Conservation (phyloP, 1,140 invertebrate species). For the Pseudomyrmex concolor region DNA sequence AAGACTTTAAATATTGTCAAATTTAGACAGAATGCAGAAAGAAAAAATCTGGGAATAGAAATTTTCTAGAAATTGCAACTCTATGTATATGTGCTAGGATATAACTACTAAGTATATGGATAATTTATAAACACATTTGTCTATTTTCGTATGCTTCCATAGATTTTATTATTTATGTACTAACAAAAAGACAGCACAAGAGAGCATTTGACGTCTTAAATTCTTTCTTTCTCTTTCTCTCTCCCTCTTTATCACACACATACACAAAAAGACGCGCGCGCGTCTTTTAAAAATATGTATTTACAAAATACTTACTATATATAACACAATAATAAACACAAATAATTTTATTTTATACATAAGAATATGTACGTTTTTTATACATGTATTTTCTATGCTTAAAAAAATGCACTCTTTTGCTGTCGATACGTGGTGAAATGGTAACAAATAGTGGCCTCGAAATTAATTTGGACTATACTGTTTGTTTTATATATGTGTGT, state of each 20-base stretch:
- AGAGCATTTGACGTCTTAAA: conserved; percentile 21
- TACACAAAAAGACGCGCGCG: too few relatives aligned
- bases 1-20: conserved; percentile 71
- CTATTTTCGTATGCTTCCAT: conserved; percentile 76
- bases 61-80: conserved; percentile 67
- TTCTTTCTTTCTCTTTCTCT: too few relatives aligned
- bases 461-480: conserved; percentile 61
- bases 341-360: conserved; percentile 15
- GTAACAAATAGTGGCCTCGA: conserved; percentile 43
- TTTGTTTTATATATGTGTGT: conserved; percentile 61
- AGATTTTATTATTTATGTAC: conserved; percentile 65
- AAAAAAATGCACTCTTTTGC: conserved; percentile 63
- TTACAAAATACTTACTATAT: conserved; percentile 20
- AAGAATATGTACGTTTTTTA: conserved; percentile 4
- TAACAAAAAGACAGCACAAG: conserved; percentile 67
- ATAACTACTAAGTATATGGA: conserved; percentile 64
- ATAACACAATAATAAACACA: neutral
- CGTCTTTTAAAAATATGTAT: neutral
- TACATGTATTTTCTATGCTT: conserved; percentile 44
- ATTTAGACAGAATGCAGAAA: conserved; percentile 68
- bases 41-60: conserved; percentile 54
- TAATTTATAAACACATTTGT: conserved; percentile 72
- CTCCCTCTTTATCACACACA: too few relatives aligned
- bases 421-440: conserved; percentile 52
- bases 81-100: conserved; percentile 72